Conservation (phyloP, 2,797 vertebrate species). For the Sphaeramia orbicularis region DNA sequence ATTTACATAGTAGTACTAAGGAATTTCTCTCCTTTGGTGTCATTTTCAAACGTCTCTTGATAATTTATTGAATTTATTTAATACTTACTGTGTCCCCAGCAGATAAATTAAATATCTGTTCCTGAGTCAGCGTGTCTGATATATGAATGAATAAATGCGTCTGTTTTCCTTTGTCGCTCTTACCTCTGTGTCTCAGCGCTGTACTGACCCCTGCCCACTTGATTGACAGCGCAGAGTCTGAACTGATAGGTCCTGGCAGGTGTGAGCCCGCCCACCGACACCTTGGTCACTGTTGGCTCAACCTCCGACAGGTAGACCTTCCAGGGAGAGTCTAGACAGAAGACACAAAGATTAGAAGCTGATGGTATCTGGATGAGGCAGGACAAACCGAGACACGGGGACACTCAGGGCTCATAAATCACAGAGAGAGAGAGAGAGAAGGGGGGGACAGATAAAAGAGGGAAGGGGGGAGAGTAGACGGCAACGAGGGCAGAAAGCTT, state of each 20-base stretch:
- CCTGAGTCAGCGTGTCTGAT: background rate
- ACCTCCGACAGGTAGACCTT: constrained; percentile 93
- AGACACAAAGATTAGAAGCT: constrained; percentile 49
- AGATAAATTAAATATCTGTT: too few species aligned
- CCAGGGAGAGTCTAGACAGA: constrained; percentile 93
- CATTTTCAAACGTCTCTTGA: too few species aligned
- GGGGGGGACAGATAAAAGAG: constrained; percentile 32
- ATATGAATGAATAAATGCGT: background rate
- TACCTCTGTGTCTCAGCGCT: constrained; percentile 95
- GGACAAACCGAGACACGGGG: constrained; percentile 37
- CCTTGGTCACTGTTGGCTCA: constrained; percentile 82
- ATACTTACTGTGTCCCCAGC: too few species aligned
- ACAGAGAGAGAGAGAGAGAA: constrained; percentile 25
- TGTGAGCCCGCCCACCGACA: constrained; percentile 91
- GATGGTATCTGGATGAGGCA: constrained; percentile 55
- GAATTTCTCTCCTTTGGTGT: too few species aligned
- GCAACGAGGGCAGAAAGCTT: constrained; percentile 1
- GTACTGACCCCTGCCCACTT: constrained; percentile 95
- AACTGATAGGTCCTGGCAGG: constrained; percentile 97
- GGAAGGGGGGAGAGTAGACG: background rate
- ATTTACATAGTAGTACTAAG: too few species aligned
- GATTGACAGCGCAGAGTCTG: constrained; percentile 94
- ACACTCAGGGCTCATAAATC: constrained; percentile 42
- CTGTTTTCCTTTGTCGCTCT: constrained; percentile 2
- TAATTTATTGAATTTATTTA: too few species aligned